phyloP scores from a whole-genome alignment of 2,888 invertebrate species.

The Drosophila barbarae region DNA sequence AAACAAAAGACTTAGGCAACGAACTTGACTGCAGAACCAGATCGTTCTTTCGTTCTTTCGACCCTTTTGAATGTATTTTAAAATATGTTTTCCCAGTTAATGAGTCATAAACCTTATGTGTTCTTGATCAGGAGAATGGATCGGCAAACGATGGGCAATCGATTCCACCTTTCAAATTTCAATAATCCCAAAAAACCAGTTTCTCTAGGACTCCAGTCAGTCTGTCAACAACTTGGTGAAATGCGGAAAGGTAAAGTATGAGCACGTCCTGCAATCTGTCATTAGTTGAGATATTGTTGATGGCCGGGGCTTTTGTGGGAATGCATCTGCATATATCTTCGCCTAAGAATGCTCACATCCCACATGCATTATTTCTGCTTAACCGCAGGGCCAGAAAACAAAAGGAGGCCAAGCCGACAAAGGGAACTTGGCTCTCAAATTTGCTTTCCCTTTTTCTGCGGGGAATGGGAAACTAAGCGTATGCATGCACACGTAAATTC shows the following conservation, averaged over 20 bases:
- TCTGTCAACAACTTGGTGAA: background rate
- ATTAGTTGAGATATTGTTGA: slow-evolving; percentile 11
- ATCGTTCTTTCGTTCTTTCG: too few species aligned
- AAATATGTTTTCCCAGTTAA: too few species aligned
- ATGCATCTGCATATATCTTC: slow-evolving; percentile 30
- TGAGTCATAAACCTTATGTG: too few species aligned
- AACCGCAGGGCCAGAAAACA: slow-evolving; percentile 48
- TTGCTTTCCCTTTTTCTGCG: slow-evolving; percentile 31
- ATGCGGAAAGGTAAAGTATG: slow-evolving; percentile 48
- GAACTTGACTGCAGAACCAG: too few species aligned
- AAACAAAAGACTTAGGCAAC: too few species aligned
- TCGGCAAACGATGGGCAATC: too few species aligned
- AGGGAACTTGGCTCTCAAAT: slow-evolving; percentile 40
- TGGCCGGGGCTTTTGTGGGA: slow-evolving; percentile 3
- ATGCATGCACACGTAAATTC: slow-evolving; percentile 66
- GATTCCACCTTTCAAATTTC: too few species aligned
- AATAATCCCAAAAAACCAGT: too few species aligned
- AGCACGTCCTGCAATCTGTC: slow-evolving; percentile 15
- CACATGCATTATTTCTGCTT: slow-evolving; percentile 52
- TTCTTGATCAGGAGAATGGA: too few species aligned
- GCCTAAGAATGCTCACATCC: slow-evolving; percentile 28
- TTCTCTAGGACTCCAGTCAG: too few species aligned
- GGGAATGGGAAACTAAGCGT: slow-evolving; percentile 51
- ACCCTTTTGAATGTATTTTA: too few species aligned
- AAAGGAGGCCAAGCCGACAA: slow-evolving; percentile 27